Percentiles rank a stretch among this genome's conserved stretches.
These are phyloP conservation scores for Camptogramma bilineatum DNA, from an alignment of 2,888 invertebrate genomes.

Conservation along the genomic window DNA sequence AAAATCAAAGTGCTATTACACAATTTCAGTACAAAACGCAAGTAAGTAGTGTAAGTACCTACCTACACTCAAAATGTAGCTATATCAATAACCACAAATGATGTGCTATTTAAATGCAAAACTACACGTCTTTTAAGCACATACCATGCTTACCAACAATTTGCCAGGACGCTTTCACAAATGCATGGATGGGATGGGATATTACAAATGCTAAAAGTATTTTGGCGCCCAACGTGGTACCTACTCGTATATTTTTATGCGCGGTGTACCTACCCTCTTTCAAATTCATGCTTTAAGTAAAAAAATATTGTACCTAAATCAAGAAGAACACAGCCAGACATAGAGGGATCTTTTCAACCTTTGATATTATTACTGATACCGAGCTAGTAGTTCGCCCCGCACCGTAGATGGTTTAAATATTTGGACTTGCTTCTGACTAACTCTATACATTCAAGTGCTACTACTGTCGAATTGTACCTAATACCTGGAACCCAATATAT, in stretches of 20 bases:
- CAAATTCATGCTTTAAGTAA: slow-evolving; percentile 5
- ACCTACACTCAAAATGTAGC: not conserved
- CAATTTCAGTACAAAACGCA: slow-evolving; percentile 1
- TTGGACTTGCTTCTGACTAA: too few relatives aligned
- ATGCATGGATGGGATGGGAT: not conserved
- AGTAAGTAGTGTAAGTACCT: slow-evolving; percentile 1
- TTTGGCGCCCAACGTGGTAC: slow-evolving; percentile 1
- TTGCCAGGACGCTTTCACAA: not conserved
- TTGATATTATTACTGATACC: not conserved
- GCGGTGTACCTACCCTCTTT: not conserved
- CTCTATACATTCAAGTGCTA: too few relatives aligned
- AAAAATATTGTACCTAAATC: slow-evolving; percentile 47
- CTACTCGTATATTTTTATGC: slow-evolving; percentile 15
- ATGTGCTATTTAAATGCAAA: slow-evolving; percentile 5
- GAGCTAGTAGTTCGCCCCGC: too few relatives aligned
- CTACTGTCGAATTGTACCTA: too few relatives aligned
- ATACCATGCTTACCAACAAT: not conserved
- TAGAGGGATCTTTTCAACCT: slow-evolving; percentile 28
- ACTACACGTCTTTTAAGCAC: not conserved
- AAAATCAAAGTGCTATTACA: not conserved
- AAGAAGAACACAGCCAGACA: slow-evolving; percentile 44
- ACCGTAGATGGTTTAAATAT: too few relatives aligned
- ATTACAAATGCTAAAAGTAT: slow-evolving; percentile 22
- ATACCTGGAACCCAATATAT: too few relatives aligned
- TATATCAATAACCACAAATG: not conserved